These are phyloP conservation scores for Drosophila seguyi DNA, from an alignment of 1,140 invertebrate species.

Conservation along the genomic window DNA sequence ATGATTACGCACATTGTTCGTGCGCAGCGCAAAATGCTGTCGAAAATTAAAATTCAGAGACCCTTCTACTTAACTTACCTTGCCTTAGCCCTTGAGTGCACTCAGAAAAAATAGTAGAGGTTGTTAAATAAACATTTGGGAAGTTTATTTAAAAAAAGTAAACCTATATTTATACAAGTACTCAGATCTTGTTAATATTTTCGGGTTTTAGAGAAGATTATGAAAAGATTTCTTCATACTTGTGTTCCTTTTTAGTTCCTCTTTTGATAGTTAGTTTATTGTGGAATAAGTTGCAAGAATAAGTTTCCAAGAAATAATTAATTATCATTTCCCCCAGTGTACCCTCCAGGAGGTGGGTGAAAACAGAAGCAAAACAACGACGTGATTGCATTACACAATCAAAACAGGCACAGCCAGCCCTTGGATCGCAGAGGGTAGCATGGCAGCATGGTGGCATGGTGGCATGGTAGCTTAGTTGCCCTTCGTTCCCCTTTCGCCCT, in stretches of 20 bases:
- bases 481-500: conserved; percentile 11
- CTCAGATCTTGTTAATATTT: no score
- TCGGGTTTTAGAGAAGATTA: no score
- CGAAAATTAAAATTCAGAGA: conserved; percentile 84
- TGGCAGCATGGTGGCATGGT: neutral
- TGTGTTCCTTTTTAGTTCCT: no score
- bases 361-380: conserved; percentile 79
- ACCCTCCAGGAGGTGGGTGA: conserved; percentile 2
- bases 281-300: no score
- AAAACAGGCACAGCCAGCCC: conserved; percentile 65
- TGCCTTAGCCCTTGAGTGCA: conserved; percentile 56
- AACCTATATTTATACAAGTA: no score
- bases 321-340: conserved; percentile 12
- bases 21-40: conserved; percentile 80
- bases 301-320: no score
- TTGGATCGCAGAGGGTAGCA: conserved; percentile 27
- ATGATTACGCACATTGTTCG: conserved; percentile 85
- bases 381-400: conserved; percentile 85
- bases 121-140: no score
- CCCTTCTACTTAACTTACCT: conserved; percentile 82
- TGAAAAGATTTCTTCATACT: no score
- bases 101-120: neutral
- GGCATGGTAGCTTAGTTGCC: conserved; percentile 11
- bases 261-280: no score
- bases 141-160: no score